These are phyloP conservation scores for Argyrosomus japonicus DNA, from an alignment of 2,113 vertebrate genomes.

Conservation along the genomic window DNA sequence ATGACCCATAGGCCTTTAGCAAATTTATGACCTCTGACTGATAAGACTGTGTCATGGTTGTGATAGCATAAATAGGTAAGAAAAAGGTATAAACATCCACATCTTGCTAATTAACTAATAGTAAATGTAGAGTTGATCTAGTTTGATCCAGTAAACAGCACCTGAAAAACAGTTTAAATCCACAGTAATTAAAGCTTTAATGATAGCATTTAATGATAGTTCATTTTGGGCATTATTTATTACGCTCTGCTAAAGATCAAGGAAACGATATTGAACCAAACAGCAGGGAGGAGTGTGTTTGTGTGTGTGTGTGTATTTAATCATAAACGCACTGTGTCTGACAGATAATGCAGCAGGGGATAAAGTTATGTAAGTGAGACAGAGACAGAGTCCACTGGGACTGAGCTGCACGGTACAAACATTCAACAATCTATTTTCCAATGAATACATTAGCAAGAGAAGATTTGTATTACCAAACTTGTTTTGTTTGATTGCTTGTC, in stretches of 20 bases:
- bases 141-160: not conserved
- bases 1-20: not conserved
- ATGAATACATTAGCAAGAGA: constrained; percentile 39
- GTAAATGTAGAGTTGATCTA: no score
- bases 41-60: not conserved
- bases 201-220: constrained; percentile 5
- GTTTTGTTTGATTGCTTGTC: constrained; percentile 30
- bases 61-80: fast-evolving
- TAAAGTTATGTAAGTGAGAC: constrained; percentile 56
- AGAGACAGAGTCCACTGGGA: constrained; percentile 52
- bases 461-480: constrained; percentile 1
- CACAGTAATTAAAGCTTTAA: not conserved
- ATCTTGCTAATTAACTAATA: not conserved
- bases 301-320: constrained; percentile 6
- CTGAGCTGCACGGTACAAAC: constrained; percentile 30
- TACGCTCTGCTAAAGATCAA: constrained; percentile 38
- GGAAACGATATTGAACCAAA: not conserved
- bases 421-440: constrained; percentile 28
- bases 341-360: constrained; percentile 38
- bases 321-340: constrained; percentile 51
- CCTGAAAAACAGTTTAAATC: constrained; percentile 1
- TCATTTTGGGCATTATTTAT: constrained; percentile 36
- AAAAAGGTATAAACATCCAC: not conserved
- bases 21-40: constrained; percentile 1
- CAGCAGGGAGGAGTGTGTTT: constrained; percentile 8